These are phyloP conservation scores for Merluccius polli DNA, from an alignment of 2,797 vertebrate species.

Conservation along the genomic window DNA sequence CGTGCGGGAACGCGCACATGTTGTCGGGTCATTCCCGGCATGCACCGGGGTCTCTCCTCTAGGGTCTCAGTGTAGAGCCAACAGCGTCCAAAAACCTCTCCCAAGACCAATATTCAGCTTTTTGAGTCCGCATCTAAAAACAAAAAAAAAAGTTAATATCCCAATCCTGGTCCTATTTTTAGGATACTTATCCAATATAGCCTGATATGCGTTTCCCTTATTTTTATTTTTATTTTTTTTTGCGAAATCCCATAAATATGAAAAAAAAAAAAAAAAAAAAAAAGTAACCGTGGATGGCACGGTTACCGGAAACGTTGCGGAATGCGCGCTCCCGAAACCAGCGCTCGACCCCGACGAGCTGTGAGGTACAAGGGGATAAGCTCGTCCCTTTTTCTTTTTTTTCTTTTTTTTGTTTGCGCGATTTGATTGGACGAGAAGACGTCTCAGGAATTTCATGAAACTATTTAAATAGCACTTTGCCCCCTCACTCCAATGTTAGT, in stretches of 20 bases:
- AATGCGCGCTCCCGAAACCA: conserved; percentile 28
- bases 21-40: background rate
- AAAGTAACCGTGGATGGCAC: background rate
- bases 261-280: background rate
- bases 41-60: background rate
- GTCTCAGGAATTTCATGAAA: conserved; percentile 83
- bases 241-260: background rate
- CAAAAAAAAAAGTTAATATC: background rate
- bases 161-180: background rate
- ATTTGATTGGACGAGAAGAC: conserved; percentile 80
- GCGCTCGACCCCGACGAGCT: conserved; percentile 14
- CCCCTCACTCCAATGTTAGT: conserved; percentile 53
- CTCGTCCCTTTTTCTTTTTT: conserved; percentile 75
- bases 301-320: conserved; percentile 59
- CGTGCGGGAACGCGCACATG: conserved; percentile 21
- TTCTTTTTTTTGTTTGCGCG: conserved; percentile 64
- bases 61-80: background rate
- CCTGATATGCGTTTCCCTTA: background rate
- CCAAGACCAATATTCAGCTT: background rate
- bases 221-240: no score
- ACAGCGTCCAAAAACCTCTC: background rate
- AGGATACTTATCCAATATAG: background rate
- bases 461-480: conserved; percentile 88
- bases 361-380: conserved; percentile 64
- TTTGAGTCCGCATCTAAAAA: background rate